Percentiles rank a stretch among this genome's conserved stretches.
Evolutionary conservation across 2,888 invertebrate genomes (phyloP).

Genomic region (Oxyteleia sp.): DNA sequence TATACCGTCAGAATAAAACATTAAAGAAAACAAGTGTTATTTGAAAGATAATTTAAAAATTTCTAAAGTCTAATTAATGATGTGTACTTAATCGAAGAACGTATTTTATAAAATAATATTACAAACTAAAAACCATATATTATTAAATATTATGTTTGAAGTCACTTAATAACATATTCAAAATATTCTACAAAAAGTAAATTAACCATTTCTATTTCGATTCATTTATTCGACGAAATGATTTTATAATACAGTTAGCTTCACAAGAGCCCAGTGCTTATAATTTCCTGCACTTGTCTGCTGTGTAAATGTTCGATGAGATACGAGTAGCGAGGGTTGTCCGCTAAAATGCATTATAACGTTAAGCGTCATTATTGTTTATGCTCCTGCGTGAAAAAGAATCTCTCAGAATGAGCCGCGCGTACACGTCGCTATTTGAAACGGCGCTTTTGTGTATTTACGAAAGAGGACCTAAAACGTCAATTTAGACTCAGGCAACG

Average conservation of each 20-base stretch:
- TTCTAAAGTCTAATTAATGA: too few species aligned
- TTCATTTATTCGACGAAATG: background rate
- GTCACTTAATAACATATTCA: too few species aligned
- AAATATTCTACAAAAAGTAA: too few species aligned
- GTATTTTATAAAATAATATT: too few species aligned
- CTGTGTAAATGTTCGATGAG: conserved; percentile 12
- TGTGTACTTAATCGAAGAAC: too few species aligned
- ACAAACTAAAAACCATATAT: too few species aligned
- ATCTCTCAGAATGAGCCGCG: conserved; percentile 6
- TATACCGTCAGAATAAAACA: too few species aligned
- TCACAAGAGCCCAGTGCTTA: conserved; percentile 2
- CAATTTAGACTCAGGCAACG: conserved; percentile 3
- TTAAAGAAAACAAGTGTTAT: too few species aligned
- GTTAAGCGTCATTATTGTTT: conserved; percentile 25
- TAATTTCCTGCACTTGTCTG: conserved; percentile 1
- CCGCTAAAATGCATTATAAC: conserved; percentile 15
- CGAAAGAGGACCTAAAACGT: conserved; percentile 11
- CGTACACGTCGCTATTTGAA: conserved; percentile 8
- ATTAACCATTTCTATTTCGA: too few species aligned
- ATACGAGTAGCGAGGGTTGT: background rate
- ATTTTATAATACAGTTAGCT: background rate
- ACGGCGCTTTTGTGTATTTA: conserved; percentile 15
- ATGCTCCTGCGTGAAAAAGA: conserved; percentile 5
- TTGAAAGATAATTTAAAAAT: too few species aligned
- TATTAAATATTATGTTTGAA: too few species aligned